Evolutionary conservation across 2,113 vertebrate species (phyloP).

Genomic region (Haemorhous mexicanus): DNA sequence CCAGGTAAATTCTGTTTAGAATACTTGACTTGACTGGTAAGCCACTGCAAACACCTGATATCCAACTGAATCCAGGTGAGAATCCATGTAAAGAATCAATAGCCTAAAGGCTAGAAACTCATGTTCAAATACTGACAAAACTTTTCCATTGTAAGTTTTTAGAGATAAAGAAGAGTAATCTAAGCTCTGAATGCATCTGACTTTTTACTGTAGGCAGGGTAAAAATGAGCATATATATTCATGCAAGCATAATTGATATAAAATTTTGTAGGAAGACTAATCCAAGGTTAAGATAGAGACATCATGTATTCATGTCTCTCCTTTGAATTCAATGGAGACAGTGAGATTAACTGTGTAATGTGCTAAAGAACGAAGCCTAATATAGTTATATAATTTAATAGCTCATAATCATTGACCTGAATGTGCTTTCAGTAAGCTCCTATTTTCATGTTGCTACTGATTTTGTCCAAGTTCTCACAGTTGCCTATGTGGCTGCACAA

Average conservation of each 20-base stretch:
- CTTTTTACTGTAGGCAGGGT: neutral
- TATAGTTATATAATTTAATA: neutral
- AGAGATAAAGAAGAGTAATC: neutral
- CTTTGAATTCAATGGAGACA: neutral
- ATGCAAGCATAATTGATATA: neutral
- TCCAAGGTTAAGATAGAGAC: neutral
- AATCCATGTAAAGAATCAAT: neutral
- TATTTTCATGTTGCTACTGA: neutral
- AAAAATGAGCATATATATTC: neutral
- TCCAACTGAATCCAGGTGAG: neutral
- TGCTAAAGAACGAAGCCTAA: neutral
- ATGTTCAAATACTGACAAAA: neutral
- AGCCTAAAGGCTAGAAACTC: neutral
- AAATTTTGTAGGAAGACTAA: neutral
- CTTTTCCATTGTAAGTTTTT: neutral
- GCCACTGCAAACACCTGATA: neutral
- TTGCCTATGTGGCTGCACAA: fast-evolving
- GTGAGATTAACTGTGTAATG: neutral
- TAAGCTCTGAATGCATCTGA: neutral
- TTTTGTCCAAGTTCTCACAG: neutral
- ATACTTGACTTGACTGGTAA: neutral
- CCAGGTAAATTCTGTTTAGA: neutral
- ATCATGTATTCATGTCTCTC: neutral
- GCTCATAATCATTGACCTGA: neutral
- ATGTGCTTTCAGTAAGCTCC: neutral